Conservation (phyloP, 37 sponge, comb jelly and placozoan species). For the Spongia lamella region DNA sequence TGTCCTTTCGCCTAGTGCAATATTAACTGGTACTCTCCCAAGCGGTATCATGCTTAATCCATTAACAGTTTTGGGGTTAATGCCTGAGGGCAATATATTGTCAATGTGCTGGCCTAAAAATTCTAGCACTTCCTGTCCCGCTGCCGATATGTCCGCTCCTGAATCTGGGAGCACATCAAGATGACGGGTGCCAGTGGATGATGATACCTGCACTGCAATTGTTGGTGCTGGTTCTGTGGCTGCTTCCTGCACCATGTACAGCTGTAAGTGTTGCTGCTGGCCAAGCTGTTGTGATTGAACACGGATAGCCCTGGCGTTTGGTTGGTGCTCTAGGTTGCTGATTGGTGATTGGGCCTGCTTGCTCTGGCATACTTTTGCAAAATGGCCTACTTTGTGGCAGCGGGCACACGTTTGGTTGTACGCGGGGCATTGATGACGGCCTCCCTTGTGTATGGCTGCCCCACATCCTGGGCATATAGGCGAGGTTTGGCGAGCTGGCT, state of each 20-base stretch:
- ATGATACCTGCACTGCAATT: slow-evolving; percentile 17
- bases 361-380: too few relatives aligned
- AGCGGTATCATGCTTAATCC: too few relatives aligned
- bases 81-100: slow-evolving; percentile 18
- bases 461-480: slow-evolving; percentile 30
- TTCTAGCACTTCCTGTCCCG: slow-evolving; percentile 1
- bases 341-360: background rate
- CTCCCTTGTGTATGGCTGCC: slow-evolving; percentile 10
- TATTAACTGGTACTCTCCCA: slow-evolving; percentile 10
- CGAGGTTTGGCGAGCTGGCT: background rate
- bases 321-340: too few relatives aligned
- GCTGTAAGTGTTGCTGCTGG: too few relatives aligned
- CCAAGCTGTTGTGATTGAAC: too few relatives aligned
- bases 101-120: background rate
- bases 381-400: slow-evolving; percentile 25
- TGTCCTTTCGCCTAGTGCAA: background rate
- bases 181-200: background rate
- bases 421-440: slow-evolving; percentile 22
- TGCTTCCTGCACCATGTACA: too few relatives aligned
- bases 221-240: slow-evolving; percentile 21
- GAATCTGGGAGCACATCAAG: slow-evolving; percentile 3
- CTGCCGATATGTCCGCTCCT: slow-evolving; percentile 10
- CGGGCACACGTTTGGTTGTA: slow-evolving; percentile 8
- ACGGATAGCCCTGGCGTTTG: too few relatives aligned
- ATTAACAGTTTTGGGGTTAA: slow-evolving; percentile 7